A percentile compares a stretch with the other conserved stretches of the same genome.
These are phyloP conservation scores for Heliconius ismenius DNA, from an alignment of 2,888 invertebrate genomes.

Conservation along the genomic window DNA sequence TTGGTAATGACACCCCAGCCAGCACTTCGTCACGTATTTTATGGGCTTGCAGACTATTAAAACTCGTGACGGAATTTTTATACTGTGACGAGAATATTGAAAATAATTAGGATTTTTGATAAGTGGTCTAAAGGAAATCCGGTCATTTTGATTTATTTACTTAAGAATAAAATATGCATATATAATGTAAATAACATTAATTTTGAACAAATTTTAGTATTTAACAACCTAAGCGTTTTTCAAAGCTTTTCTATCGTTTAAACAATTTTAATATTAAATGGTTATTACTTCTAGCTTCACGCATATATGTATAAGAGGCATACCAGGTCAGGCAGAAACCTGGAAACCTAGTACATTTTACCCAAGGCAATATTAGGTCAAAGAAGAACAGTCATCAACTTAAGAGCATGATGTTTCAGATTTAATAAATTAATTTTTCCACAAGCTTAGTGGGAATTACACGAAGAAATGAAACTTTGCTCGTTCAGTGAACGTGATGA, in stretches of 20 bases:
- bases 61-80: constrained; percentile 21
- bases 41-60: constrained; percentile 12
- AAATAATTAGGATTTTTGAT: constrained; percentile 17
- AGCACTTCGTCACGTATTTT: constrained; percentile 14
- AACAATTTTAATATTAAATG: too few species aligned
- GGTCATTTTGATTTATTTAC: constrained; percentile 20
- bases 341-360: not conserved
- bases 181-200: too few species aligned
- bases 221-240: too few species aligned
- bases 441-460: constrained; percentile 16
- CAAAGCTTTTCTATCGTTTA: too few species aligned
- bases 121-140: not conserved
- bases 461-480: constrained; percentile 21
- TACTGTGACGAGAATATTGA: not conserved
- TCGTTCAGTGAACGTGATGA: constrained; percentile 23
- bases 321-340: too few species aligned
- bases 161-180: not conserved
- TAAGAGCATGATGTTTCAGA: not conserved
- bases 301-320: too few species aligned
- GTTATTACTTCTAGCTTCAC: too few species aligned
- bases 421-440: constrained; percentile 17
- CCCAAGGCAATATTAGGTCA: not conserved
- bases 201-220: too few species aligned
- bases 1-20: constrained; percentile 8
- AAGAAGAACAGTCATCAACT: not conserved